Percentiles rank a stretch among this genome's conserved stretches.
Conservation (phyloP, 2,797 vertebrate genomes). For the Enteromius fasciolatus region DNA sequence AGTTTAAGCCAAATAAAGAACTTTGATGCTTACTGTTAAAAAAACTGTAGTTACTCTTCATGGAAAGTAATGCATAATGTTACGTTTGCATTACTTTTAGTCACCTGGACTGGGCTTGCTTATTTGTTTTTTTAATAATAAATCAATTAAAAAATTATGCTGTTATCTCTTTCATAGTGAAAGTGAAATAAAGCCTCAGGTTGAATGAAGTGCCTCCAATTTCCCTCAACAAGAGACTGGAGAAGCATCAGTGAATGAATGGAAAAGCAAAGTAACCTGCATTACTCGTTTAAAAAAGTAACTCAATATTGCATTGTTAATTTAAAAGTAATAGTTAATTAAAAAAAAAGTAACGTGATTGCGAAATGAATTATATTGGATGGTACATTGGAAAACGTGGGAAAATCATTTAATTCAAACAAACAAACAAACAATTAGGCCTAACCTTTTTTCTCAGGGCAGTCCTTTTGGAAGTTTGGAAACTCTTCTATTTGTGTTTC, state of each 20-base stretch:
- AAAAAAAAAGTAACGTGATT: background rate
- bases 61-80: background rate
- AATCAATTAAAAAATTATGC: no score
- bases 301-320: background rate
- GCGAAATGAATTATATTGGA: background rate
- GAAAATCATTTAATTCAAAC: background rate
- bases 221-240: background rate
- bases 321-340: background rate
- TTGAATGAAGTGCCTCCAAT: background rate
- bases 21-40: background rate
- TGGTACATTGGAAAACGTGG: background rate
- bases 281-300: background rate
- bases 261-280: background rate
- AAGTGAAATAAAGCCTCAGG: background rate
- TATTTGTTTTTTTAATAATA: background rate
- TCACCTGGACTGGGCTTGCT: background rate
- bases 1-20: background rate
- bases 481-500: conserved; percentile 5
- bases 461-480: background rate
- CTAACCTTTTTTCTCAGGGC: background rate
- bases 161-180: background rate
- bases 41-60: background rate
- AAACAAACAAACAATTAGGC: background rate
- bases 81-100: background rate
- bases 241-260: no score